Evolutionary conservation across 2,888 invertebrate genomes (phyloP).

Genomic region (Rhagonycha lutea): DNA sequence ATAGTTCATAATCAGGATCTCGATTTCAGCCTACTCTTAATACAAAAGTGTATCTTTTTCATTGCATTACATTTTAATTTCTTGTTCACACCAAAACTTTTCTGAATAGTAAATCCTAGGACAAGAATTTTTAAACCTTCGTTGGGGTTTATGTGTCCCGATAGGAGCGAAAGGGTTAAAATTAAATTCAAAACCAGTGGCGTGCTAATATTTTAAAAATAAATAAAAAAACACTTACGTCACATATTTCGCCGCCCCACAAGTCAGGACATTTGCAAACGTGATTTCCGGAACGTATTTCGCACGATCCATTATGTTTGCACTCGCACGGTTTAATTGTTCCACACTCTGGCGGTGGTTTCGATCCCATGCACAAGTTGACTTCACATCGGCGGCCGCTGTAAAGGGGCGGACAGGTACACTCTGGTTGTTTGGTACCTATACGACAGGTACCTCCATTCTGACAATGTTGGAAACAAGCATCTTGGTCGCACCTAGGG

Average conservation of each 20-base stretch:
- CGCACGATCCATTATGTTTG: constrained; percentile 43
- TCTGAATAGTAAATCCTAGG: too few species aligned
- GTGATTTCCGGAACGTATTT: constrained; percentile 52
- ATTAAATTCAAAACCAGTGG: neutral
- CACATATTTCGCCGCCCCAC: constrained; percentile 63
- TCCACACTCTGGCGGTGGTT: constrained; percentile 38
- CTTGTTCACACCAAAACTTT: too few species aligned
- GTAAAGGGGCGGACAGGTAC: constrained; percentile 55
- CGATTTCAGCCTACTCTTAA: too few species aligned
- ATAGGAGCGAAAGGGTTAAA: too few species aligned
- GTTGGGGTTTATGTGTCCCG: too few species aligned
- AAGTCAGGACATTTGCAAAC: constrained; percentile 61
- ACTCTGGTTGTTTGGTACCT: constrained; percentile 52
- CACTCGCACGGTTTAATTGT: constrained; percentile 34
- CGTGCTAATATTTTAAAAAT: neutral
- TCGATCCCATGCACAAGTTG: constrained; percentile 56
- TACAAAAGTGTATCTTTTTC: too few species aligned
- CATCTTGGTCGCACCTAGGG: constrained; percentile 63
- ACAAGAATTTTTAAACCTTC: too few species aligned
- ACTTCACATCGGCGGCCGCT: constrained; percentile 59
- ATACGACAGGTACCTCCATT: constrained; percentile 60
- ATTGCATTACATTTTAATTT: too few species aligned
- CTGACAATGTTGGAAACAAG: constrained; percentile 62
- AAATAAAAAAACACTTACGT: constrained; percentile 45
- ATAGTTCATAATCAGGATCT: too few species aligned